Evolutionary conservation across 2,888 invertebrate species (phyloP).

Genomic region (Pseudococcus longispinus): DNA sequence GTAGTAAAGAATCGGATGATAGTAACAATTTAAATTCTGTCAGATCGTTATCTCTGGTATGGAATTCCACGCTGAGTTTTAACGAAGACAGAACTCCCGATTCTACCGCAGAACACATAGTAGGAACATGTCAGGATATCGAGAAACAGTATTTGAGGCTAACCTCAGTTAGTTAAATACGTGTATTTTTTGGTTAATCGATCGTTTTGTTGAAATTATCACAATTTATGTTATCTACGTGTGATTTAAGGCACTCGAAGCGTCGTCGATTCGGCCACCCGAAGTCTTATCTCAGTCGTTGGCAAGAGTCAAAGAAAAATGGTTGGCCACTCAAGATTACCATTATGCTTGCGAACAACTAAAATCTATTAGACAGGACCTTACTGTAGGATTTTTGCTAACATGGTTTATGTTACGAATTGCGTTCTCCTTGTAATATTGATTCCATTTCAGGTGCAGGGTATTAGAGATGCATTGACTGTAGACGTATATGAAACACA

Average conservation of each 20-base stretch:
- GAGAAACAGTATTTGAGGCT: constrained; percentile 96
- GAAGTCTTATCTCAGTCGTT: constrained; percentile 84
- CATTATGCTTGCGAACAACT: constrained; percentile 97
- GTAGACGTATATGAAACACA: constrained; percentile 99
- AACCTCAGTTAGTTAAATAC: constrained; percentile 71
- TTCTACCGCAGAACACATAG: constrained; percentile 70
- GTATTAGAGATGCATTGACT: constrained; percentile 91
- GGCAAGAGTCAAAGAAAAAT: constrained; percentile 87
- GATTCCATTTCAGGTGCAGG: constrained; percentile 79
- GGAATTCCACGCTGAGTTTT: constrained; percentile 51
- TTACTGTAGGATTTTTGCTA: constrained; percentile 76
- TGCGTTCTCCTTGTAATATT: constrained; percentile 19
- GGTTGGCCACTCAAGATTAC: constrained; percentile 91
- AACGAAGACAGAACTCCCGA: constrained; percentile 57
- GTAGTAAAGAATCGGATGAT: constrained; percentile 56
- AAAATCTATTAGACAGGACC: constrained; percentile 97
- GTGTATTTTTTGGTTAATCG: background rate
- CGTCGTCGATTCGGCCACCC: constrained; percentile 89
- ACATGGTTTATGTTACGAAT: too few relatives aligned
- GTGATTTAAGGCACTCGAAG: constrained; percentile 82
- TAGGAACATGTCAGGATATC: constrained; percentile 91
- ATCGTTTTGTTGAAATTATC: background rate
- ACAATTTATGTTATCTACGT: background rate
- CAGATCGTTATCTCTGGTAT: constrained; percentile 48
- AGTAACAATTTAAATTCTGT: background rate